Percentiles rank a stretch among this genome's conserved stretches.
These are phyloP conservation scores for Epirrhoe alternata DNA, from an alignment of 2,888 invertebrate genomes.

Conservation along the genomic window DNA sequence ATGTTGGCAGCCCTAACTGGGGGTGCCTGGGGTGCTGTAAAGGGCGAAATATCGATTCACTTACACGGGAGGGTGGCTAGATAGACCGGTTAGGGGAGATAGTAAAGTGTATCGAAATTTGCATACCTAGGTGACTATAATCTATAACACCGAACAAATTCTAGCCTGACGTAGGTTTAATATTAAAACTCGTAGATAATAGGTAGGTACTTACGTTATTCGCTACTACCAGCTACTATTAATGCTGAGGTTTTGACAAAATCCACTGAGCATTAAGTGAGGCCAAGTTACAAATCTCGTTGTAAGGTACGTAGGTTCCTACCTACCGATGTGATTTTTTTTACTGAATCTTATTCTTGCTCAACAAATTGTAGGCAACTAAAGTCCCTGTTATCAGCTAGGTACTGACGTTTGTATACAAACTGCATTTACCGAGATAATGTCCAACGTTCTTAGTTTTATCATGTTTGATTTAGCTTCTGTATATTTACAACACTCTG, in stretches of 20 bases:
- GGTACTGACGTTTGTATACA: background rate
- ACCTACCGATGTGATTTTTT: background rate
- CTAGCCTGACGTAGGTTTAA: no score
- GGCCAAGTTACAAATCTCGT: background rate
- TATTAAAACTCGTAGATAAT: no score
- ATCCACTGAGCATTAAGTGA: no score
- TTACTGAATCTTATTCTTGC: background rate
- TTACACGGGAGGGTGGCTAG: slow-evolving; percentile 17
- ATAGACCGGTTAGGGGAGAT: background rate
- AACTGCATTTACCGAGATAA: slow-evolving; percentile 19
- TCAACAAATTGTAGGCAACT: background rate
- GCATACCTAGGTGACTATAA: background rate
- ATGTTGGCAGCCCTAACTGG: background rate
- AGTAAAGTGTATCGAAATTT: slow-evolving; percentile 10
- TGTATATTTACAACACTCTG: background rate
- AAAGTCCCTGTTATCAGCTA: slow-evolving; percentile 17
- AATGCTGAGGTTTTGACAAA: no score
- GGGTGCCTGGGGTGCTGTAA: slow-evolving; percentile 24
- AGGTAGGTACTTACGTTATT: no score
- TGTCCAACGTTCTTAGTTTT: slow-evolving; percentile 12
- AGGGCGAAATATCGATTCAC: slow-evolving; percentile 36
- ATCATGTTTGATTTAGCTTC: slow-evolving; percentile 19
- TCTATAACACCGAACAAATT: background rate
- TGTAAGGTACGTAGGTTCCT: background rate
- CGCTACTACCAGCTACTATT: no score